phyloP scores from a whole-genome alignment of 1,140 invertebrate genomes.

The Teleopsis dalmanni region DNA sequence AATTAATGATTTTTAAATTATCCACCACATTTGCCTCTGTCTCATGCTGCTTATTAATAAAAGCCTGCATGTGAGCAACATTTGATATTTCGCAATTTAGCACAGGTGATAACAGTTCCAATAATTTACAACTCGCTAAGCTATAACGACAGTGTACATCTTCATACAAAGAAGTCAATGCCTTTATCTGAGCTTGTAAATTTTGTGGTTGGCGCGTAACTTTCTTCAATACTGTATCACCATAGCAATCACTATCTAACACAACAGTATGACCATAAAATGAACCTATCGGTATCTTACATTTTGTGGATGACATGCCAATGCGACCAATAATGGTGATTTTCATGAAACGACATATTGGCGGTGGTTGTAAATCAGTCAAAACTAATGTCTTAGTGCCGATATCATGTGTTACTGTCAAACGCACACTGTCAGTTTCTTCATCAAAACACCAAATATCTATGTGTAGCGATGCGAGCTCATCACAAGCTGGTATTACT shows the following conservation, averaged over 20 bases:
- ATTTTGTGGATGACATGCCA: constrained; percentile 81
- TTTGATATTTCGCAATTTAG: constrained; percentile 68
- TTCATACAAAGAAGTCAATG: constrained; percentile 52
- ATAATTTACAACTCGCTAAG: constrained; percentile 72
- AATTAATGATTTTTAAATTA: constrained; percentile 61
- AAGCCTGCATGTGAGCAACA: constrained; percentile 70
- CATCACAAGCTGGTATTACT: constrained; percentile 73
- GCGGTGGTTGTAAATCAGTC: constrained; percentile 80
- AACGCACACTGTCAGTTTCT: constrained; percentile 71
- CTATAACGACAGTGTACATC: constrained; percentile 78
- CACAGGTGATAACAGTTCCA: constrained; percentile 65
- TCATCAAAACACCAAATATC: constrained; percentile 83
- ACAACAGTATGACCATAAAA: constrained; percentile 85
- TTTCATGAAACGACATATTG: constrained; percentile 82
- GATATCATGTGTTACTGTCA: constrained; percentile 83
- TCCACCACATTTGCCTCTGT: constrained; percentile 50
- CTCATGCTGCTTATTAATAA: constrained; percentile 61
- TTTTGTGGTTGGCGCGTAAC: constrained; percentile 25
- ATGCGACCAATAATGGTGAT: constrained; percentile 82
- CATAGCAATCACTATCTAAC: constrained; percentile 59
- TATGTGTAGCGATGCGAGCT: constrained; percentile 78
- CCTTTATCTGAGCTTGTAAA: constrained; percentile 33
- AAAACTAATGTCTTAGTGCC: constrained; percentile 72
- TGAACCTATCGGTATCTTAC: constrained; percentile 82
- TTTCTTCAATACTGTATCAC: constrained; percentile 43